Evolutionary conservation across 2,797 vertebrate genomes (phyloP).

Genomic region (Melanotaenia boesemani): DNA sequence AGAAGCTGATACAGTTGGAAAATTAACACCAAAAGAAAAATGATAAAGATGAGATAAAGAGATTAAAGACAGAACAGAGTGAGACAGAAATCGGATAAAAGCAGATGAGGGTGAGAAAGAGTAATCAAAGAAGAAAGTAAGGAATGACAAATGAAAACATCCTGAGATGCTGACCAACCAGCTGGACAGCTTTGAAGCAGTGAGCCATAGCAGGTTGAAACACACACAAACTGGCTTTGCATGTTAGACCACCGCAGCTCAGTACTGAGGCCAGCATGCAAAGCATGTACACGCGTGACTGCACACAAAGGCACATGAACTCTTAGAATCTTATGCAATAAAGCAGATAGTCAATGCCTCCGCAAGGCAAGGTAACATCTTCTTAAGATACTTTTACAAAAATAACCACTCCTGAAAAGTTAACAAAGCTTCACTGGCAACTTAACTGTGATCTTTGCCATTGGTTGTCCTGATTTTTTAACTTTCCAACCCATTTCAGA

Average conservation of each 20-base stretch:
- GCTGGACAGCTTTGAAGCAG: slow-evolving; percentile 22
- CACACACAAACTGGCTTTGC: slow-evolving; percentile 66
- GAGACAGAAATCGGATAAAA: background rate
- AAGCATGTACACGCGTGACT: slow-evolving; percentile 27
- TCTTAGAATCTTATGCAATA: slow-evolving; percentile 19
- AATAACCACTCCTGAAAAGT: slow-evolving; percentile 10
- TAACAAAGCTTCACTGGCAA: background rate
- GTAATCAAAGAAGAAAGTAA: background rate
- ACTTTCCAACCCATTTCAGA: slow-evolving; percentile 41
- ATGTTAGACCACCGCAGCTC: slow-evolving; percentile 55
- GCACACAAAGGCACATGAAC: background rate
- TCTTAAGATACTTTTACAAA: slow-evolving; percentile 22
- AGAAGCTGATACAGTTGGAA: background rate
- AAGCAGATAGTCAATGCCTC: slow-evolving; percentile 6
- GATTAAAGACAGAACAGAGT: slow-evolving; percentile 22
- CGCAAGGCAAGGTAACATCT: background rate
- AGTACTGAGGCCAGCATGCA: slow-evolving; percentile 53
- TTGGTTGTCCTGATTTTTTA: slow-evolving; percentile 37
- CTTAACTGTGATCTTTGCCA: slow-evolving; percentile 40
- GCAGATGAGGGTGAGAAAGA: background rate
- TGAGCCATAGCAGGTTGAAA: slow-evolving; percentile 63
- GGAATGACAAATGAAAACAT: slow-evolving; percentile 9
- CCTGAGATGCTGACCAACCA: slow-evolving; percentile 8
- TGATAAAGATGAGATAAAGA: slow-evolving; percentile 4
- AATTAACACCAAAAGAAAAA: background rate